These are phyloP conservation scores for Tolmerus cingulatus DNA, from an alignment of 2,888 invertebrate species.

Conservation along the genomic window DNA sequence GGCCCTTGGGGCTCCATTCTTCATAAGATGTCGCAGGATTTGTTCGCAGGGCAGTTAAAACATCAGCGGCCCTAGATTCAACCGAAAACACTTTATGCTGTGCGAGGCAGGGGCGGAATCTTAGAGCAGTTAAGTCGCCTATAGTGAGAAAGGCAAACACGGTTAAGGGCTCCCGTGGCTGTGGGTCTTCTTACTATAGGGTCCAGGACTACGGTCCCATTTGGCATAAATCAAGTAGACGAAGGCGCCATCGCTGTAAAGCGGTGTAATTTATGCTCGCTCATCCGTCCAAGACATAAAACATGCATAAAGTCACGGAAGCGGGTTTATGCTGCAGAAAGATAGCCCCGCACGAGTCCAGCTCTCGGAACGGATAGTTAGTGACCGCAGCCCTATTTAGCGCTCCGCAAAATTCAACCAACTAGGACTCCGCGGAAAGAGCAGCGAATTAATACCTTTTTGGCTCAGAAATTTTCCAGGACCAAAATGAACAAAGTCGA, in stretches of 20 bases:
- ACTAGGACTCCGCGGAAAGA: background rate
- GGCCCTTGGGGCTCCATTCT: background rate
- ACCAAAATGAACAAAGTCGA: background rate
- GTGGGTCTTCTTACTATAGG: background rate
- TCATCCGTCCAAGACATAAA: background rate
- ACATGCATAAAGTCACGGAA: background rate
- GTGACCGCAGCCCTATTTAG: background rate
- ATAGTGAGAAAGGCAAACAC: background rate
- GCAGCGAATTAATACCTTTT: background rate
- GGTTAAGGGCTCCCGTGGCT: background rate
- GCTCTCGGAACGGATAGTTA: background rate
- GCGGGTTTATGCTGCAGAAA: background rate
- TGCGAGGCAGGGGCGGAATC: background rate
- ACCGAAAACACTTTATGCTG: background rate
- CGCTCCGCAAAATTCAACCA: background rate
- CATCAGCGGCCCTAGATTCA: background rate
- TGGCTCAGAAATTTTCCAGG: background rate
- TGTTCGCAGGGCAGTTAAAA: background rate
- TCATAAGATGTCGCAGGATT: background rate
- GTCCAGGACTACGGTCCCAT: background rate
- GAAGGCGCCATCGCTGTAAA: background rate
- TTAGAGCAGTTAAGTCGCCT: background rate
- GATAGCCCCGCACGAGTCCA: background rate
- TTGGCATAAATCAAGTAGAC: background rate
- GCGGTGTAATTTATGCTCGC: background rate